Percentiles rank a stretch among this genome's conserved stretches.
Evolutionary conservation across 2,797 vertebrate species (phyloP).

Genomic region (Oreochromis grahami): DNA sequence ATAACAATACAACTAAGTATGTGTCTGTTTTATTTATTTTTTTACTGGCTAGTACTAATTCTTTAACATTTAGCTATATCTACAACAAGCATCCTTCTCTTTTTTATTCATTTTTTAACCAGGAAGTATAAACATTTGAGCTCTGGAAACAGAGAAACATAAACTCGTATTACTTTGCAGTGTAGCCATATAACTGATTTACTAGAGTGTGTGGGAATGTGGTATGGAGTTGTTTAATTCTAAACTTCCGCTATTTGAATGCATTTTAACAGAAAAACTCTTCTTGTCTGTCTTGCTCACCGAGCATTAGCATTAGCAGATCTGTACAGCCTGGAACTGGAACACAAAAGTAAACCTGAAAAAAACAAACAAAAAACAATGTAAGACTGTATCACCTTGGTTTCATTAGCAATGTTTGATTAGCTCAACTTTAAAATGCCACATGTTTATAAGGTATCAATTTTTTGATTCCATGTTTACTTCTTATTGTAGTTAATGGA

Average conservation of each 20-base stretch:
- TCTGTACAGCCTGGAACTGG: neutral
- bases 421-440: neutral
- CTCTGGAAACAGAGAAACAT: neutral
- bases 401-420: neutral
- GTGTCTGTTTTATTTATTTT: neutral
- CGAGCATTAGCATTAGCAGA: neutral
- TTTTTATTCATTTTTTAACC: neutral
- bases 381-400: neutral
- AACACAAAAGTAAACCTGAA: neutral
- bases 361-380: neutral
- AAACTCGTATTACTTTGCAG: neutral
- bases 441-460: neutral
- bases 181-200: neutral
- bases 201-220: neutral
- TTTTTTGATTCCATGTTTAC: neutral
- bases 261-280: neutral
- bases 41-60: neutral
- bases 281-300: neutral
- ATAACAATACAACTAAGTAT: neutral
- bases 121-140: neutral
- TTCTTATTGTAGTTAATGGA: neutral
- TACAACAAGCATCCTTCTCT: fast-evolving
- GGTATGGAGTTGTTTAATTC: neutral
- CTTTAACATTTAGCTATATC: neutral
- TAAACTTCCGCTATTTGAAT: neutral